A percentile compares a stretch with the other conserved stretches of the same genome.
phyloP scores from a whole-genome alignment of 2,113 vertebrate species.

The Hiodon tergisus region DNA sequence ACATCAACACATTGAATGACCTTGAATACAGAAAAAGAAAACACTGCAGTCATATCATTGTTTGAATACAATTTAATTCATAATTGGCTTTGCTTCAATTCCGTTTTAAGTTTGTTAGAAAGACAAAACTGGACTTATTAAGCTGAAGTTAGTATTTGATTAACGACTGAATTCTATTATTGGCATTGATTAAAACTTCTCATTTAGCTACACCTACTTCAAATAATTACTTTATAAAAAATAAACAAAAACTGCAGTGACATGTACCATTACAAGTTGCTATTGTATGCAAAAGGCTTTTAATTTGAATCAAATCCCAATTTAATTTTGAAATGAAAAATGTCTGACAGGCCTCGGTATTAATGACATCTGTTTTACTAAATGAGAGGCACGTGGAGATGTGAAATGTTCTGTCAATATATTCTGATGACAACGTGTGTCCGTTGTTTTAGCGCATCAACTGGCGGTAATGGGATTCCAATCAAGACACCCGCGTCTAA shows the following conservation, averaged over 20 bases:
- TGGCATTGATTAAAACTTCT: conserved; percentile 62
- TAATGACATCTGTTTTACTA: conserved; percentile 8
- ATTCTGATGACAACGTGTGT: conserved; percentile 21
- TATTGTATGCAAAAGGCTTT: conserved; percentile 37
- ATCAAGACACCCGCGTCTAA: conserved; percentile 47
- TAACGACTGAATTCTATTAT: conserved; percentile 59
- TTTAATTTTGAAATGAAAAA: background rate
- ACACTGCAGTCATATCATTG: conserved; percentile 44
- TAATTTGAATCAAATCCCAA: conserved; percentile 27
- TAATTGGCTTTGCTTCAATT: conserved; percentile 67
- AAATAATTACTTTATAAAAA: conserved; percentile 44
- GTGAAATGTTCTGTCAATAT: conserved; percentile 6
- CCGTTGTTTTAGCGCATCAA: conserved; percentile 10
- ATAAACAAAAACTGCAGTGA: conserved; percentile 44
- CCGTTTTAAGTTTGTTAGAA: conserved; percentile 65
- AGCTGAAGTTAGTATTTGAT: conserved; percentile 64
- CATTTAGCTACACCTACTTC: conserved; percentile 50
- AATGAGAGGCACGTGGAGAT: conserved; percentile 12
- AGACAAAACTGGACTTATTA: conserved; percentile 60
- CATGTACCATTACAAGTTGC: conserved; percentile 37
- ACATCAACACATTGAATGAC: conserved; percentile 27
- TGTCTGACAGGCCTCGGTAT: conserved; percentile 10
- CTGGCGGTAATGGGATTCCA: conserved; percentile 45
- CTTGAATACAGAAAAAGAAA: conserved; percentile 40
- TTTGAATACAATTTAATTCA: conserved; percentile 62